A percentile compares a stretch with the other conserved stretches of the same genome.
Evolutionary conservation across 2,113 vertebrate species (phyloP).

Genomic region (Romanogobio albipinnatus): DNA sequence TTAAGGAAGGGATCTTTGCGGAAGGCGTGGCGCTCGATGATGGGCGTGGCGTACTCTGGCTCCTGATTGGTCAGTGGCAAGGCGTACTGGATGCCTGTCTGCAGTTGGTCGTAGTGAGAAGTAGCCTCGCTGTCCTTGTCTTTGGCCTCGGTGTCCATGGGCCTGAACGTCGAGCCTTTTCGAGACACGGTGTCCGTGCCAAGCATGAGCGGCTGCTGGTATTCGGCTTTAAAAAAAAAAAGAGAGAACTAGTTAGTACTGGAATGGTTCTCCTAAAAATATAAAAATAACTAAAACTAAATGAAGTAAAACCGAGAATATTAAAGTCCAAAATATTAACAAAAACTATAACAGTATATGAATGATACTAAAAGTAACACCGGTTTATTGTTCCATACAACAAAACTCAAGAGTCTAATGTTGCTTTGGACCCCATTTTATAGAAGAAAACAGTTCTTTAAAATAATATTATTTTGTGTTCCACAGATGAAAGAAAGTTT

Average conservation of each 20-base stretch:
- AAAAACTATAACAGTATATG: background rate
- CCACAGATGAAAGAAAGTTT: background rate
- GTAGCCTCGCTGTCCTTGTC: slow-evolving; percentile 63
- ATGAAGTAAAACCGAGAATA: no score
- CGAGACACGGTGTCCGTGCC: slow-evolving; percentile 80
- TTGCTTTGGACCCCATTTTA: background rate
- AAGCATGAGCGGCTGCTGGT: slow-evolving; percentile 84
- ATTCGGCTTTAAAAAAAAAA: slow-evolving; percentile 75
- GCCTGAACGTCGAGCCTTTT: slow-evolving; percentile 88
- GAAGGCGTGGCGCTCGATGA: slow-evolving; percentile 78
- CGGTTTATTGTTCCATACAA: background rate
- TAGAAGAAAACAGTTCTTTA: background rate
- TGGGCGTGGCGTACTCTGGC: slow-evolving; percentile 87
- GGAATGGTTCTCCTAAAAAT: background rate
- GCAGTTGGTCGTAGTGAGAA: slow-evolving; percentile 79
- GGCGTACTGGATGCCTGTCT: slow-evolving; percentile 79
- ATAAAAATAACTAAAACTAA: background rate
- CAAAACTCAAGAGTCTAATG: background rate
- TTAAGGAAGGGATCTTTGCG: slow-evolving; percentile 72
- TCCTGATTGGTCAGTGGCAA: slow-evolving; percentile 79
- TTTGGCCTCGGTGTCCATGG: slow-evolving; percentile 76
- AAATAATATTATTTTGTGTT: background rate
- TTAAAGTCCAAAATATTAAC: background rate
- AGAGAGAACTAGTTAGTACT: background rate
- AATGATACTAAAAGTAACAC: background rate